phyloP scores from a whole-genome alignment of 2,113 vertebrate genomes.

The Lampris megalopsis region DNA sequence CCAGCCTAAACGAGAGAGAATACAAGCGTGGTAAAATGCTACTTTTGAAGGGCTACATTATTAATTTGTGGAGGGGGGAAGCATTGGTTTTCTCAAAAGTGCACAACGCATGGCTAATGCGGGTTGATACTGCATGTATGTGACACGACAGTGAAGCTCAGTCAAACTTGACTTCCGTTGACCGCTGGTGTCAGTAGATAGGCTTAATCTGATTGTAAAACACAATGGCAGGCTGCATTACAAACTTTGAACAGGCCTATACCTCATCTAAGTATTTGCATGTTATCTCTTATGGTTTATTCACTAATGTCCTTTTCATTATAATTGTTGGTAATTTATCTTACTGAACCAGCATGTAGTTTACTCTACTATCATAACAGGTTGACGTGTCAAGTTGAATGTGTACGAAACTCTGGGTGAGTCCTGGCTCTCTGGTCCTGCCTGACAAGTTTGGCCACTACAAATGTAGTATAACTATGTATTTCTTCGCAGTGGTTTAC shows the following conservation, averaged over 20 bases:
- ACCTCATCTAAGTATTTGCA: neutral
- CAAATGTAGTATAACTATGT: too few relatives aligned
- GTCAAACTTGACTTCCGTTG: neutral
- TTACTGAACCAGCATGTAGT: neutral
- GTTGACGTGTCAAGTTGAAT: neutral
- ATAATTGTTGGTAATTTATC: neutral
- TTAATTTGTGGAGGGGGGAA: too few relatives aligned
- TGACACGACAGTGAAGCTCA: neutral
- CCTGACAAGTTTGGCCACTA: too few relatives aligned
- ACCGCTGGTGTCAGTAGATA: constrained; percentile 31
- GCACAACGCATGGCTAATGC: too few relatives aligned
- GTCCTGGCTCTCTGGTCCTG: too few relatives aligned
- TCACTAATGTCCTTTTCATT: too few relatives aligned
- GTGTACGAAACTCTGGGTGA: too few relatives aligned
- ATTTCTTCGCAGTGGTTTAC: too few relatives aligned
- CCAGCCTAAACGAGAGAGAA: too few relatives aligned
- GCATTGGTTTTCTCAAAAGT: too few relatives aligned
- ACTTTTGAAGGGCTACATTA: too few relatives aligned
- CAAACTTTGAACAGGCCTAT: neutral
- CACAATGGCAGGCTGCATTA: neutral
- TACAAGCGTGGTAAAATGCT: too few relatives aligned
- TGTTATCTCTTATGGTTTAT: neutral
- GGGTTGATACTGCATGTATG: neutral
- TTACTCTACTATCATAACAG: neutral
- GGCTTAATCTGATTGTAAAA: constrained; percentile 2